phyloP scores from a whole-genome alignment of 2,113 vertebrate genomes.

The Channa maculata region DNA sequence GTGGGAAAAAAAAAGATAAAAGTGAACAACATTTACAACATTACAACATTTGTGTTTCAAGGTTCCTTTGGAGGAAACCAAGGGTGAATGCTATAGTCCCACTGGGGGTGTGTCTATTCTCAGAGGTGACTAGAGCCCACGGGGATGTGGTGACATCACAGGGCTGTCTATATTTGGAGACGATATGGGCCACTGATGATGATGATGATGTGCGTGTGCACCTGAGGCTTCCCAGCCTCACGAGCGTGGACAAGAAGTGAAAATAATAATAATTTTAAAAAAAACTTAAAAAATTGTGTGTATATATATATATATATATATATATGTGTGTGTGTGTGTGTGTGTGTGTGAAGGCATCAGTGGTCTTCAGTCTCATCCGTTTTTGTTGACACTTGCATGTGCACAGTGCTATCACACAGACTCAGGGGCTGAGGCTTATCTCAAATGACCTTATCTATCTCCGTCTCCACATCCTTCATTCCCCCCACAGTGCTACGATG shows the following conservation, averaged over 20 bases:
- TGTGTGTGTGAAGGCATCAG: conserved; percentile 36
- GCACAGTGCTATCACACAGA: conserved; percentile 37
- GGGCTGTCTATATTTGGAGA: conserved; percentile 75
- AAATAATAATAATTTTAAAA: conserved; percentile 2
- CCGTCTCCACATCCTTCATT: conserved; percentile 39
- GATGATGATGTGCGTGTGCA: conserved; percentile 67
- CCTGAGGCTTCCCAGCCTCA: conserved; percentile 63
- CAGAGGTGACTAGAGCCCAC: conserved; percentile 47
- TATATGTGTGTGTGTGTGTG: too few relatives aligned
- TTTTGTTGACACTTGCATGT: conserved; percentile 11
- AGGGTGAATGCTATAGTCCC: conserved; percentile 17
- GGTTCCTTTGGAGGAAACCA: conserved; percentile 12
- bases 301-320: too few relatives aligned
- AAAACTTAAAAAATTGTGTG: neutral
- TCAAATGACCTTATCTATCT: conserved; percentile 53
- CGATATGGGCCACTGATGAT: conserved; percentile 68
- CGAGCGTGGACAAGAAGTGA: conserved; percentile 30
- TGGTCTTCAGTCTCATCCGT: neutral
- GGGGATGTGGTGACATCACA: conserved; percentile 69
- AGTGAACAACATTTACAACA: too few relatives aligned
- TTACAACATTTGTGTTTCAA: neutral
- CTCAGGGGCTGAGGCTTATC: conserved; percentile 54
- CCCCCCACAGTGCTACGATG: conserved; percentile 18
- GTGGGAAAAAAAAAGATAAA: too few relatives aligned
- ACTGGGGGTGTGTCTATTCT: conserved; percentile 40